These are phyloP conservation scores for Bombyx mandarina DNA, from an alignment of 1,140 invertebrate genomes.

Conservation along the genomic window DNA sequence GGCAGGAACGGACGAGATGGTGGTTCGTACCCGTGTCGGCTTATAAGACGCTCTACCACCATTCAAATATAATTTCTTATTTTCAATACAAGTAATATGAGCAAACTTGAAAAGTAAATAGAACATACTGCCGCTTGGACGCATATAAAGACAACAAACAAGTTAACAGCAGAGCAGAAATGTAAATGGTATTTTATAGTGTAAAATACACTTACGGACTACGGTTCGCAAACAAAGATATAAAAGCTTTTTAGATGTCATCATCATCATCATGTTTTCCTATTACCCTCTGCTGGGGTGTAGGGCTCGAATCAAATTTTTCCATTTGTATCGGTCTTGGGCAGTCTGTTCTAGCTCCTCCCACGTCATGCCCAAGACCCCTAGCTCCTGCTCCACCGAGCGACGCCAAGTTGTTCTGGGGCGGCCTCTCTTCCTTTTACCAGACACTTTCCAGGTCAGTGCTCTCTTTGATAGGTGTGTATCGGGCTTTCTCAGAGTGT, in stretches of 20 bases:
- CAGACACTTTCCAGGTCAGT: too few relatives aligned
- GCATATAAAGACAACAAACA: constrained; percentile 16
- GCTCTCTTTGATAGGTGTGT: too few relatives aligned
- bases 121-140: constrained; percentile 3
- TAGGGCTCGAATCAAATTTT: too few relatives aligned
- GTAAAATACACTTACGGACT: constrained; percentile 24
- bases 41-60: background rate
- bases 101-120: constrained; percentile 6
- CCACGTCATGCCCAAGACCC: too few relatives aligned
- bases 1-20: too few relatives aligned
- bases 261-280: background rate
- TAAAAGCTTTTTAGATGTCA: constrained; percentile 8
- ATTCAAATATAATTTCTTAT: background rate
- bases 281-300: background rate
- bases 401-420: too few relatives aligned
- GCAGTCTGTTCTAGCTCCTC: too few relatives aligned
- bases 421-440: too few relatives aligned
- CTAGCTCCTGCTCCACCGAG: too few relatives aligned
- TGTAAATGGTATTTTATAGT: constrained; percentile 38
- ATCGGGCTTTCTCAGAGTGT: too few relatives aligned
- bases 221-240: constrained; percentile 11
- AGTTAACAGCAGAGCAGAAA: constrained; percentile 30
- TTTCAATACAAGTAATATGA: constrained; percentile 1
- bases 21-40: too few relatives aligned
- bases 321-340: too few relatives aligned